These are phyloP conservation scores for Scaptomyza parva DNA, from an alignment of 2,888 invertebrate species.

Conservation along the genomic window DNA sequence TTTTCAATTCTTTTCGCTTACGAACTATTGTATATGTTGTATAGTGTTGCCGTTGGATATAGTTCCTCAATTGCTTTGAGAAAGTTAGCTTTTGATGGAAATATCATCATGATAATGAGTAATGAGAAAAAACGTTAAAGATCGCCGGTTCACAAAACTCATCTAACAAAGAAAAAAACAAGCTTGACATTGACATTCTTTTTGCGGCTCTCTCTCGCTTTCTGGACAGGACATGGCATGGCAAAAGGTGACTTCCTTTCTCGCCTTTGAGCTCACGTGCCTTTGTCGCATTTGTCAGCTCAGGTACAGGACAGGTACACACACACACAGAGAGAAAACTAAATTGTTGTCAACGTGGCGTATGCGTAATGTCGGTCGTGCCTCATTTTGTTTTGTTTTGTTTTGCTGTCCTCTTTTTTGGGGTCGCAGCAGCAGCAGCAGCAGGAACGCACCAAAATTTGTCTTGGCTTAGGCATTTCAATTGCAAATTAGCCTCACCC, in stretches of 20 bases:
- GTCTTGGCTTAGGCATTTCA: slow-evolving; percentile 71
- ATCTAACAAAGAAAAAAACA: neutral
- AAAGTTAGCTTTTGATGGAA: too few species aligned
- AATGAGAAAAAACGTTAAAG: too few species aligned
- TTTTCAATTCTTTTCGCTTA: too few species aligned
- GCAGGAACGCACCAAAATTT: slow-evolving; percentile 63
- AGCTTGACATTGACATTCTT: slow-evolving; percentile 25
- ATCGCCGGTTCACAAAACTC: too few species aligned
- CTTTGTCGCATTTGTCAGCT: slow-evolving; percentile 56
- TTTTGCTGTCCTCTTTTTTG: slow-evolving; percentile 4
- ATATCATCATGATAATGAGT: too few species aligned
- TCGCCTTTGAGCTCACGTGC: slow-evolving; percentile 42
- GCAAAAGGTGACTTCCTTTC: neutral
- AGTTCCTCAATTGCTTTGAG: too few species aligned
- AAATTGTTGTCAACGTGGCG: slow-evolving; percentile 61
- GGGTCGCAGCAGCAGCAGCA: too few species aligned
- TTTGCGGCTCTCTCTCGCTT: too few species aligned
- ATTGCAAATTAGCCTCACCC: slow-evolving; percentile 72
- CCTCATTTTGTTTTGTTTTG: slow-evolving; percentile 29
- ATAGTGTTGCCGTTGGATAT: too few species aligned
- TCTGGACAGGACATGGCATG: slow-evolving; percentile 26
- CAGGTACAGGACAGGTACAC: neutral
- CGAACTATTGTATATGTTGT: too few species aligned
- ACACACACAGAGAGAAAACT: slow-evolving; percentile 10
- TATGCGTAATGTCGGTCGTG: slow-evolving; percentile 64